Base-by-base conservation (phyloP, 2,888 invertebrate species). In the Callosobruchus maculatus region DNA sequence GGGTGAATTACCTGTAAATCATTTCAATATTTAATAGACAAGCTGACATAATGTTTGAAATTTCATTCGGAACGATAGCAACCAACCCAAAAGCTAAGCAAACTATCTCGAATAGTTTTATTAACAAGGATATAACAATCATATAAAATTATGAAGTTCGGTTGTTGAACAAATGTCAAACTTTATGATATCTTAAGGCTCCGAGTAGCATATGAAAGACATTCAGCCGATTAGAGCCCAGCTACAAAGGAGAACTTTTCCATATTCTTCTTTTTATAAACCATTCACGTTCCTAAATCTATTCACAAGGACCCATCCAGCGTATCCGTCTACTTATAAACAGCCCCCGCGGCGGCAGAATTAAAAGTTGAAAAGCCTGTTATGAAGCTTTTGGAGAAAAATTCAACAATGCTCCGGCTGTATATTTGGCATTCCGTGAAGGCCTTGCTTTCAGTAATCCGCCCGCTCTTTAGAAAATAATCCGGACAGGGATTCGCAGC, bases 381-480 rank as follows among this genome's bases (percentile, higher is more conserved):
- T 49, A 49, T 49, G 49, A 18, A 18, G 49, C 49, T 49, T 49
- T 49, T 18, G 7, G 9, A 49, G 49, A 49, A 49, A 49, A 49
- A 49, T 49, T 49, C 49, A 49, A 49, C 49, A 49, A 49, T 49
- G 49, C 49, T 49, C 18, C 49, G 49, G 49, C 18, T 49, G 49
- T 49, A 73, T 77, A 75, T 77, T 76, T 77, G 75, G 75, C 79
- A 79, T 79, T 76, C 80, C 70, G 76, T 76, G 76, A 79, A 80
- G 73, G 75, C 74, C 71, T 75, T 49, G 49, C 74, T 75, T 76
- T 75, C 49, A 18, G 79, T 82, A 82, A 82, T 80, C 82, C 80
- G 72, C 7, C 1, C 76, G 78, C 74, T 79, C 80, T 80, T 81
- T 82, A 77, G 81, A 81, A 82, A 84, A 82, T 83, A 83, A 84